A percentile compares a stretch with the other conserved stretches of the same genome.
These are phyloP conservation scores for Biston betularia DNA, from an alignment of 2,888 invertebrate genomes.

Conservation along the genomic window DNA sequence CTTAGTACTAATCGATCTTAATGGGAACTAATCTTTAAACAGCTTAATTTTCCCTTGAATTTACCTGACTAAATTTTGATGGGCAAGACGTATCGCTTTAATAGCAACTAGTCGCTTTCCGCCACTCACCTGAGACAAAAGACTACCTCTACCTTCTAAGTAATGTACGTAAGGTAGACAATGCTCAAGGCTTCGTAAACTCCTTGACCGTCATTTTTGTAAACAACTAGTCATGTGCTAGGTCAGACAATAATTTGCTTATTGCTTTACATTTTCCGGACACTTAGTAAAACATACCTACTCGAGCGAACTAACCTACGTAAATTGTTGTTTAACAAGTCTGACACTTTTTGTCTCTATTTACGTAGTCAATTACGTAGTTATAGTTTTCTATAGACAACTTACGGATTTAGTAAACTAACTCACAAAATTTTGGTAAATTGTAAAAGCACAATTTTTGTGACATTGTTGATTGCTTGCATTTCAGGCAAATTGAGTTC, in stretches of 20 bases:
- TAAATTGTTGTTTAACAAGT: slow-evolving; percentile 9
- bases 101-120: slow-evolving; percentile 1
- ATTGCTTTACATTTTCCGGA: slow-evolving; percentile 41
- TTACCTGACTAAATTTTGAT: neutral
- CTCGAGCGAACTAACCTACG: neutral
- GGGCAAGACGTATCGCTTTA: neutral
- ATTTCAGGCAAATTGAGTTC: no score
- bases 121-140: neutral
- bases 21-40: no score
- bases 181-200: slow-evolving; percentile 14
- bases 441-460: no score
- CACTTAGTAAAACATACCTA: slow-evolving; percentile 20
- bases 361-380: slow-evolving; percentile 2
- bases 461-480: no score
- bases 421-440: neutral
- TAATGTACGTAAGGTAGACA: slow-evolving; percentile 25
- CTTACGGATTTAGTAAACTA: neutral
- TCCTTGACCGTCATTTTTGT: slow-evolving; percentile 47
- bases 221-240: slow-evolving; percentile 43
- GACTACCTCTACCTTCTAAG: slow-evolving; percentile 13
- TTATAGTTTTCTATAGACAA: slow-evolving; percentile 5
- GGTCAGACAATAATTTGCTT: slow-evolving; percentile 39
- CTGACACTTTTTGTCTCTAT: slow-evolving; percentile 20
- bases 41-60: no score
- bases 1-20: no score